Evolutionary conservation across 2,888 invertebrate species (phyloP), one percentile per base, ranked within the genome.

Genomic region (Agrilus biguttatus): DNA sequence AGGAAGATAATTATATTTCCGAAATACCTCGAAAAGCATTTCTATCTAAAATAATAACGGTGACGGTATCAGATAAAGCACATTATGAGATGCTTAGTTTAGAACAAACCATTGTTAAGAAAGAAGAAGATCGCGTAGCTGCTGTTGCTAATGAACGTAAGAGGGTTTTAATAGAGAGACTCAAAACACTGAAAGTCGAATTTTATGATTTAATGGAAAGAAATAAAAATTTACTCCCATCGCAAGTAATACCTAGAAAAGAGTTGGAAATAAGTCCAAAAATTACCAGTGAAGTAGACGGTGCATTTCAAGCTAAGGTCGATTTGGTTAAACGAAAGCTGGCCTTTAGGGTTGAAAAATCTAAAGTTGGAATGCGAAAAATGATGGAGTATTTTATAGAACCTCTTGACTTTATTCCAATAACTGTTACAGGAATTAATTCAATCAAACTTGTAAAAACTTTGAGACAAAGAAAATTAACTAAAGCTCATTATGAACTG

Each of bases 91-190:
- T 63, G 44, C 59, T 66, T 19, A 73, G 67, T 53, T 56, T 76
- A n/a, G 86, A 88, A 58, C 74, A 86, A 57, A 70, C 75, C 6
- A 80, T 83, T 54, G 75, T 78, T 37, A 75, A 78, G 55, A 75
- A 74, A 8, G 82, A 86, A 58, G 66, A 71, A 39, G 76, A 80
- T 49, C 70, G 74, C 53, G 72, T 77, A 58, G 68, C 72, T 61
- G 65, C 71, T n/a, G 65, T 75, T 8, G 78, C 80, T 1, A 74
- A 77, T 48, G 73, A 75, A 1, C 77, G 78, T 51, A 82, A 81
- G 55, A 70, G 73, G 35, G 65, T 70, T 47, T 74, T 83, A 3
- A 72, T 73, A 33, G 62, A 68, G n/a, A 71, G 76, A 49, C 59
- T 53, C 38, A 41, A 46, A 19, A 37, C 21, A 7, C 21, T 56